Evolutionary conservation across 2,797 vertebrate genomes (phyloP).

Genomic region (Xenops minutus): DNA sequence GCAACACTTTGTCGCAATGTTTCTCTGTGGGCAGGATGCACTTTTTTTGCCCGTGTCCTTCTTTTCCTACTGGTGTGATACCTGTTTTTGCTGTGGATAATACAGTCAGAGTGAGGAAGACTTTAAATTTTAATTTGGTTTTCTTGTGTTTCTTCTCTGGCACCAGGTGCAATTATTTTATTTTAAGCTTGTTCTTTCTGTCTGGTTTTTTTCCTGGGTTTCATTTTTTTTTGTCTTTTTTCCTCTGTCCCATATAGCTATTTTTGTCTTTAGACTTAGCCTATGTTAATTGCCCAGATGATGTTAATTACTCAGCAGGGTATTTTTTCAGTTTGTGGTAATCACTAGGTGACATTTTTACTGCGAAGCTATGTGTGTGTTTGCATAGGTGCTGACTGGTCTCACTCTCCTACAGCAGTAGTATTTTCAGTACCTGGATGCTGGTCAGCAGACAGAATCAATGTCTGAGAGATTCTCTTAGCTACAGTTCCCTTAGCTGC

Average conservation of each 20-base stretch:
- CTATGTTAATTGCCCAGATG: slow-evolving; percentile 13
- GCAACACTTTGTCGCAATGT: fast-evolving
- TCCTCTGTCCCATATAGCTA: not conserved
- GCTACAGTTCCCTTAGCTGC: not conserved
- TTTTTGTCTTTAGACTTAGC: not conserved
- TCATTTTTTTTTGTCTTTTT: not conserved
- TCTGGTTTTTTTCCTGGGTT: not conserved
- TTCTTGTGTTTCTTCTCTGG: not conserved
- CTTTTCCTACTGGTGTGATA: not conserved
- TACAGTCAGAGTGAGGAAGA: not conserved
- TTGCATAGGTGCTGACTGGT: slow-evolving; percentile 39
- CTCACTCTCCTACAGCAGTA: slow-evolving; percentile 3
- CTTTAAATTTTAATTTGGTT: not conserved
- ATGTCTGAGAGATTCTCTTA: not conserved
- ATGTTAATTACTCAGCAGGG: slow-evolving; percentile 15
- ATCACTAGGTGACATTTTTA: slow-evolving; percentile 5
- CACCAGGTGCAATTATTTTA: not conserved
- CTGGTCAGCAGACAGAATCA: slow-evolving; percentile 19
- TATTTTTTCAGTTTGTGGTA: slow-evolving; percentile 5
- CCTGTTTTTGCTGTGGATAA: not conserved
- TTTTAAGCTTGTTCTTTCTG: not conserved
- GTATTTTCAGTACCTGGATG: slow-evolving; percentile 4
- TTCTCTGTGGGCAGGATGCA: not conserved
- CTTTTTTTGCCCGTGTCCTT: not conserved
- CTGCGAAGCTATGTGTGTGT: slow-evolving; percentile 4